Percentiles rank a stretch among this genome's conserved stretches.
Evolutionary conservation across 2,797 vertebrate species (phyloP).

Genomic region (Gymnodraco acuticeps): DNA sequence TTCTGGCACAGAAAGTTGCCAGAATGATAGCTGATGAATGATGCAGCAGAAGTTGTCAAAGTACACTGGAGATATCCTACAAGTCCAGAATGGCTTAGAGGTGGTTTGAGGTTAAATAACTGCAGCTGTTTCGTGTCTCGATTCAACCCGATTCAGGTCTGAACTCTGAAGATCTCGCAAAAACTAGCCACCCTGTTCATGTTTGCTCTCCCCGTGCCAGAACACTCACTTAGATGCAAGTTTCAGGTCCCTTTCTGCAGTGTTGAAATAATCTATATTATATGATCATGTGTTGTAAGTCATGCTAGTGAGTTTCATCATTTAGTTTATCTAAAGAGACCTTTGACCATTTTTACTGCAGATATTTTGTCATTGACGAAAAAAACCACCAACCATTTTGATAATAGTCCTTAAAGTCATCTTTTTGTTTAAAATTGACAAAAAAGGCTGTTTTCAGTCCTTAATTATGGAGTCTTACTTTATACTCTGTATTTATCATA

Average conservation of each 20-base stretch:
- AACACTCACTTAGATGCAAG: neutral
- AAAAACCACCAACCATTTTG: too few species aligned
- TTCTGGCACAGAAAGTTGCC: conserved; percentile 11
- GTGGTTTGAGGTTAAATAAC: conserved; percentile 27
- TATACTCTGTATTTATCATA: too few species aligned
- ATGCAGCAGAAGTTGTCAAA: conserved; percentile 19
- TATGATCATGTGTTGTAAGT: too few species aligned
- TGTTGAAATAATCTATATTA: too few species aligned
- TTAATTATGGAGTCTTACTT: too few species aligned
- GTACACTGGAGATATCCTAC: neutral
- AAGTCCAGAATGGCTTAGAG: conserved; percentile 7
- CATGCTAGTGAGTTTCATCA: too few species aligned
- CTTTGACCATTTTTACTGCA: too few species aligned
- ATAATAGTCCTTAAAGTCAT: too few species aligned
- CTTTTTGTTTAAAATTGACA: too few species aligned
- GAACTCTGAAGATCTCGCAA: conserved; percentile 5
- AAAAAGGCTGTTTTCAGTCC: too few species aligned
- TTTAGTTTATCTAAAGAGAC: too few species aligned
- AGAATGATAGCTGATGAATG: conserved; percentile 27
- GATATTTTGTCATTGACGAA: too few species aligned
- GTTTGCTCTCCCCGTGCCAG: conserved; percentile 2
- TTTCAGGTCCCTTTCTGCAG: conserved; percentile 9
- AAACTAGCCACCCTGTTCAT: conserved; percentile 8
- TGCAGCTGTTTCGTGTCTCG: conserved; percentile 16
- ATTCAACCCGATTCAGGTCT: conserved; percentile 9